phyloP scores from a whole-genome alignment of 2,113 vertebrate genomes.

The Sylvietta virens region DNA sequence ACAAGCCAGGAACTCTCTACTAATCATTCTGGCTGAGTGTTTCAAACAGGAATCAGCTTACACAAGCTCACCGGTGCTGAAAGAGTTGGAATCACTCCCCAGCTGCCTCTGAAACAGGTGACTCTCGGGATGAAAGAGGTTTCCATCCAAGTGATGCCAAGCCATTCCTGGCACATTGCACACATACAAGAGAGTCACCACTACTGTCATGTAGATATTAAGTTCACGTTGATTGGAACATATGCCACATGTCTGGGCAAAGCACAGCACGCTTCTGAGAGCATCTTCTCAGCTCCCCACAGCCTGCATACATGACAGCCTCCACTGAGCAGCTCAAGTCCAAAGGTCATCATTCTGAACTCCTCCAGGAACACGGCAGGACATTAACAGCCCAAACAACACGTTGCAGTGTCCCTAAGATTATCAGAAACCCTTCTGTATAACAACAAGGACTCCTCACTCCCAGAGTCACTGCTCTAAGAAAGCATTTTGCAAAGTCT shows the following conservation, averaged over 20 bases:
- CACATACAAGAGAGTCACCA: background rate
- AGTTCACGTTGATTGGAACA: background rate
- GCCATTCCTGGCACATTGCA: background rate
- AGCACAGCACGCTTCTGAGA: background rate
- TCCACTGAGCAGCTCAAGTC: background rate
- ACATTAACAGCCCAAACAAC: background rate
- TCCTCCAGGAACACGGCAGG: background rate
- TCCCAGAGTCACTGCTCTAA: background rate
- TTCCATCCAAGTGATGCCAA: background rate
- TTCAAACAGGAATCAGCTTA: background rate
- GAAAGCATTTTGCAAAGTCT: background rate
- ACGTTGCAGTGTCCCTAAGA: rapidly evolving
- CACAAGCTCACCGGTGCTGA: background rate
- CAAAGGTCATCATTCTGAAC: background rate
- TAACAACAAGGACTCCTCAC: background rate
- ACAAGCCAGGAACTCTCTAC: background rate
- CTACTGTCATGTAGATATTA: background rate
- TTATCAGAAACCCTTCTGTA: background rate
- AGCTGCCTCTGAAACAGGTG: background rate
- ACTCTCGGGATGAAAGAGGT: background rate
- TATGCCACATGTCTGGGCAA: background rate
- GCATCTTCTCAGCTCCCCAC: background rate
- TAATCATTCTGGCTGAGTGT: background rate
- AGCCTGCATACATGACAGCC: background rate
- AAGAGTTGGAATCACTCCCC: background rate